A percentile compares a stretch with the other conserved stretches of the same genome.
These are phyloP conservation scores for Cheirogaleus major DNA, from an alignment of 2,797 vertebrate genomes.

Conservation along the genomic window DNA sequence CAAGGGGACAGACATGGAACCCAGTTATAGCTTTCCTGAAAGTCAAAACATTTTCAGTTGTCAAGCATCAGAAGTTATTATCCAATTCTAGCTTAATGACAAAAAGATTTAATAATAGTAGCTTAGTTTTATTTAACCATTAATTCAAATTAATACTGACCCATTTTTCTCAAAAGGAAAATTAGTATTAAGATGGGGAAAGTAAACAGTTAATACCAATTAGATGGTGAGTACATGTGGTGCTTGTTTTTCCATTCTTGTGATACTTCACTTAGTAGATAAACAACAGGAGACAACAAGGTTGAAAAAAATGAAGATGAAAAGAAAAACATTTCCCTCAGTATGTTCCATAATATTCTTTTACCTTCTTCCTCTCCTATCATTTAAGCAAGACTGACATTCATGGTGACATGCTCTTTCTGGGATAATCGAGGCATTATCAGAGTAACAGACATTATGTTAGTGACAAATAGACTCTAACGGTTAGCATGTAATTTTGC, in stretches of 20 bases:
- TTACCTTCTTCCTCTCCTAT: neutral
- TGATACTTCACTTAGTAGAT: too few relatives aligned
- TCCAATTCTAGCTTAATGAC: neutral
- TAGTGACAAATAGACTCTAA: slow-evolving; percentile 53
- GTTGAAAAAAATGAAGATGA: neutral
- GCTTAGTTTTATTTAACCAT: neutral
- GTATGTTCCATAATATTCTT: neutral
- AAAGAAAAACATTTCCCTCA: slow-evolving; percentile 26
- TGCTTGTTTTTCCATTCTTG: too few relatives aligned
- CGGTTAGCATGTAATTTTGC: slow-evolving; percentile 54
- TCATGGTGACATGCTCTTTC: neutral
- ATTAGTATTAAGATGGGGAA: slow-evolving; percentile 44
- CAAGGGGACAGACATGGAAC: neutral
- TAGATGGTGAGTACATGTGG: too few relatives aligned
- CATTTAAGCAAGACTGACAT: neutral
- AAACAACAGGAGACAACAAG: neutral
- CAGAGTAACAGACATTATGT: slow-evolving; percentile 45
- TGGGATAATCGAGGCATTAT: slow-evolving; percentile 38
- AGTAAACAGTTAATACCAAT: neutral
- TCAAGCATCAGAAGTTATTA: neutral
- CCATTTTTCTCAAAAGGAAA: slow-evolving; percentile 29
- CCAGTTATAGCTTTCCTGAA: neutral
- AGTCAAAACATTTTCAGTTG: slow-evolving; percentile 7
- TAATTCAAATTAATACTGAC: neutral
- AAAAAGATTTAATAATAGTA: neutral